A percentile compares a stretch with the other conserved stretches of the same genome.
These are phyloP conservation scores for Ochlodes sylvanus DNA, from an alignment of 2,888 invertebrate species.

Conservation along the genomic window DNA sequence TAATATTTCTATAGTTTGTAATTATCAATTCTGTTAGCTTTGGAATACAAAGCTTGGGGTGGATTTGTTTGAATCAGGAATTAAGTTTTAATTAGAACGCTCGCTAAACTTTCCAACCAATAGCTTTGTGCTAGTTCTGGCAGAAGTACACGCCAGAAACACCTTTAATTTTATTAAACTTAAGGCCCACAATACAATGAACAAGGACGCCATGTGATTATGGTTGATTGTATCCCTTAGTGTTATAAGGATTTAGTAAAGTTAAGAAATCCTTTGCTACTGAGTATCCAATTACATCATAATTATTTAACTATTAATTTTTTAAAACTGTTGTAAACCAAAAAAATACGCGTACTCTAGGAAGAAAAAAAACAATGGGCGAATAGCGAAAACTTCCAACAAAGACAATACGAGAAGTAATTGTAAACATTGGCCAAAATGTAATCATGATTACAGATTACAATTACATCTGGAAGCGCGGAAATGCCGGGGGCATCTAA, in stretches of 20 bases:
- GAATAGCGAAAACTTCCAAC: too few relatives aligned
- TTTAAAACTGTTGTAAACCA: too few relatives aligned
- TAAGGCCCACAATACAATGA: not conserved
- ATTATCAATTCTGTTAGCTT: constrained; percentile 16
- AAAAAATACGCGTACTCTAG: too few relatives aligned
- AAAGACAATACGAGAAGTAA: too few relatives aligned
- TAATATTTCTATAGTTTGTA: constrained; percentile 17
- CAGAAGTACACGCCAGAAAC: not conserved
- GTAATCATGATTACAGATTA: too few relatives aligned
- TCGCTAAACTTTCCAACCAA: constrained; percentile 18
- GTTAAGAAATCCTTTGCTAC: constrained; percentile 8
- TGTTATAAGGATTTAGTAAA: constrained; percentile 26
- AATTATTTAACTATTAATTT: not conserved
- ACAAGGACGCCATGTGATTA: not conserved
- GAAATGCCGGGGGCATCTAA: too few relatives aligned
- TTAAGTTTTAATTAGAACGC: constrained; percentile 39
- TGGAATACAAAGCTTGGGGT: constrained; percentile 20
- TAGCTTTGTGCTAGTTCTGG: constrained; percentile 7
- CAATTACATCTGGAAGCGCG: too few relatives aligned
- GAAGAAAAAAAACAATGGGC: too few relatives aligned
- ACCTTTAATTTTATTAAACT: not conserved
- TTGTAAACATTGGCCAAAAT: too few relatives aligned
- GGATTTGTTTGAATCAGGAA: constrained; percentile 31
- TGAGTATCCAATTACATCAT: not conserved
- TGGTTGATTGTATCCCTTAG: constrained; percentile 16